phyloP scores from a whole-genome alignment of 2,888 invertebrate species.

The Chymomyza fuscimana region DNA sequence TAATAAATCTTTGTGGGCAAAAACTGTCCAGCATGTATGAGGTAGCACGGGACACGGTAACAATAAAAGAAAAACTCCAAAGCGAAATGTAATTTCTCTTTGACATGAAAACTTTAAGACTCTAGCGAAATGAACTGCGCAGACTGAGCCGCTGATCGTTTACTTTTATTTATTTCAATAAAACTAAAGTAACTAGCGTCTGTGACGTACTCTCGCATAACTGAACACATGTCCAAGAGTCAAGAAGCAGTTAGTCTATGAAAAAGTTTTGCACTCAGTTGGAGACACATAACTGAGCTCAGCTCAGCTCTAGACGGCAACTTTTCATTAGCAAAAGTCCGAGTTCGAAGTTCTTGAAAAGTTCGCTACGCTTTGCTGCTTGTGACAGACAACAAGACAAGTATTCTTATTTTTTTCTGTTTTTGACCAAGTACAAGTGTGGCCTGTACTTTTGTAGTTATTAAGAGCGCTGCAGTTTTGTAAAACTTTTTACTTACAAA shows the following conservation, averaged over 20 bases:
- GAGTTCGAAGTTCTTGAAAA: constrained; percentile 55
- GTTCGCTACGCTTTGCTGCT: constrained; percentile 29
- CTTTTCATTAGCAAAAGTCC: constrained; percentile 65
- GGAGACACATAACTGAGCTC: constrained; percentile 44
- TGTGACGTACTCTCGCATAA: constrained; percentile 28
- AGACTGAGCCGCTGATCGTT: constrained; percentile 35
- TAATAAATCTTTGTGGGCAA: constrained; percentile 63
- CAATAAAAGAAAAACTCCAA: constrained; percentile 39
- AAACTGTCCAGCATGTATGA: constrained; percentile 58
- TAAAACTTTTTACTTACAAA: constrained; percentile 59
- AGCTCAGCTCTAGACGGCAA: constrained; percentile 19
- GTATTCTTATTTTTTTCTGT: constrained; percentile 19
- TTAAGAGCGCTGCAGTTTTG: neutral
- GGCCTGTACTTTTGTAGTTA: neutral
- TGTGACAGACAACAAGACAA: constrained; percentile 62
- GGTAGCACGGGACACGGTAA: constrained; percentile 50
- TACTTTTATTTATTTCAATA: constrained; percentile 70
- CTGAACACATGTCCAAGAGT: constrained; percentile 29
- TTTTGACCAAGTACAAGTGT: constrained; percentile 10
- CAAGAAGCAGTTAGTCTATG: constrained; percentile 44
- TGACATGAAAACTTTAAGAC: constrained; percentile 53
- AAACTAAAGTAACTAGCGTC: constrained; percentile 54
- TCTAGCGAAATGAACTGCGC: too few species aligned
- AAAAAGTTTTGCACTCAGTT: constrained; percentile 56
- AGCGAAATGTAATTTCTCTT: constrained; percentile 59